Percentiles rank a stretch among this genome's conserved stretches.
These are phyloP conservation scores for Lepidocyrtoides sp. DNA, from an alignment of 2,888 invertebrate species.

Conservation along the genomic window DNA sequence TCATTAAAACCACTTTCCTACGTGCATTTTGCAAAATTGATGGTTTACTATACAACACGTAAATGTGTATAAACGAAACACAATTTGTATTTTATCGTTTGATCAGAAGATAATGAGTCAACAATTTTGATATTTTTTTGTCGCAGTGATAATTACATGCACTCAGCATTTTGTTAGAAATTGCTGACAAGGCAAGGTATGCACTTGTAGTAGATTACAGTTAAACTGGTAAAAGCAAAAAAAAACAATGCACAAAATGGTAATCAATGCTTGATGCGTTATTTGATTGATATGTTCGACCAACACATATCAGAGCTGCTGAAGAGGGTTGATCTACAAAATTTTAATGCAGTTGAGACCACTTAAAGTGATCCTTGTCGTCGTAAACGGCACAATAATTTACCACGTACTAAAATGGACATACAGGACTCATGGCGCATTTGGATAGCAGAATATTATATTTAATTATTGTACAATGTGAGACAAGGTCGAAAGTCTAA, in stretches of 20 bases:
- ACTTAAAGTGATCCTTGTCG: background rate
- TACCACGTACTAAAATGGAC: constrained; percentile 12
- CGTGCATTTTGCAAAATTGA: constrained; percentile 6
- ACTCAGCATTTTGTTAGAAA: background rate
- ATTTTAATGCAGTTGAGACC: background rate
- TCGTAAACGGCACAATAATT: background rate
- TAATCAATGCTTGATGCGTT: background rate
- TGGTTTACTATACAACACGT: background rate
- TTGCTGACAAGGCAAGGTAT: background rate
- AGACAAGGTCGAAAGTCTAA: background rate
- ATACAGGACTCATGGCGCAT: too few species aligned
- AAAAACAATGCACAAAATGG: background rate
- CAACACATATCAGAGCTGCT: background rate
- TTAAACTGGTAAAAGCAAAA: background rate
- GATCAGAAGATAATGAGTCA: background rate
- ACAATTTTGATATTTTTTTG: constrained; percentile 4
- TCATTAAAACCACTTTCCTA: constrained; percentile 56
- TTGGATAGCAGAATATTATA: background rate
- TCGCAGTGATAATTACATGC: background rate
- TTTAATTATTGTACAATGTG: constrained; percentile 12
- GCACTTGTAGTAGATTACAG: background rate
- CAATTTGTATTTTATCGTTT: background rate
- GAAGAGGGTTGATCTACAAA: background rate
- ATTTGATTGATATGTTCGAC: background rate
- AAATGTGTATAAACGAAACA: background rate